phyloP scores from a whole-genome alignment of 2,888 invertebrate genomes.

The Polymixis lichenea region DNA sequence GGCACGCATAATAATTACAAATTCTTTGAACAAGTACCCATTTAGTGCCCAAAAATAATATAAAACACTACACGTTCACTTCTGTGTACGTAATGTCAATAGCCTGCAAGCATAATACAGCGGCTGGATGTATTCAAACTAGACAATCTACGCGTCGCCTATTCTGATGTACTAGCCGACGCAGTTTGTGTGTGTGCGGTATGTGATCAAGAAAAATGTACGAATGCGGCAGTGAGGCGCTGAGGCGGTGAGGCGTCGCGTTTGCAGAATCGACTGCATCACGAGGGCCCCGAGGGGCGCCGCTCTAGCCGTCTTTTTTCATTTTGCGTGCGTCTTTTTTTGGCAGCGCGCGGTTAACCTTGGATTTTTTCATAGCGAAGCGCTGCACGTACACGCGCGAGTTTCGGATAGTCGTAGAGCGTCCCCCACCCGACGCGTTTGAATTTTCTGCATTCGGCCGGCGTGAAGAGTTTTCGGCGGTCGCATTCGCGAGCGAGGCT shows the following conservation, averaged over 20 bases:
- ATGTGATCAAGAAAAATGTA: slow-evolving; percentile 62
- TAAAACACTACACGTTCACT: slow-evolving; percentile 48
- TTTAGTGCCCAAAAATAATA: slow-evolving; percentile 32
- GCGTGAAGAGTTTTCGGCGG: slow-evolving; percentile 89
- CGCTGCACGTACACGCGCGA: slow-evolving; percentile 89
- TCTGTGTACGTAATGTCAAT: slow-evolving; percentile 66
- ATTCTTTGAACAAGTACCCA: slow-evolving; percentile 35
- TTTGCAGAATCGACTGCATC: slow-evolving; percentile 85
- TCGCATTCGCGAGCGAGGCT: slow-evolving; percentile 89
- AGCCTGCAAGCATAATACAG: slow-evolving; percentile 65
- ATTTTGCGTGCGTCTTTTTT: slow-evolving; percentile 91
- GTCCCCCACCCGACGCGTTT: slow-evolving; percentile 89
- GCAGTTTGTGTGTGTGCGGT: slow-evolving; percentile 55
- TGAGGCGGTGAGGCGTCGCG: slow-evolving; percentile 69
- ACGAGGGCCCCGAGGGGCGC: slow-evolving; percentile 85
- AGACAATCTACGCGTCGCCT: slow-evolving; percentile 57
- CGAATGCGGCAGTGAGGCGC: slow-evolving; percentile 69
- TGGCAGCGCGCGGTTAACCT: slow-evolving; percentile 90
- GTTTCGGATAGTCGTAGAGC: slow-evolving; percentile 90
- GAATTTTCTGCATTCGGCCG: slow-evolving; percentile 90
- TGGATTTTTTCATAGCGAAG: slow-evolving; percentile 90
- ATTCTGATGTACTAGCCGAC: slow-evolving; percentile 37
- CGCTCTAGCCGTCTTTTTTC: slow-evolving; percentile 88
- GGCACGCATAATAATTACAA: slow-evolving; percentile 36
- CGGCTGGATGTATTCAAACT: slow-evolving; percentile 51